These are phyloP conservation scores for Aurelia sp. DNA, from an alignment of 30 jellyfish, hydroid and myxozoan genomes.

Conservation along the genomic window DNA sequence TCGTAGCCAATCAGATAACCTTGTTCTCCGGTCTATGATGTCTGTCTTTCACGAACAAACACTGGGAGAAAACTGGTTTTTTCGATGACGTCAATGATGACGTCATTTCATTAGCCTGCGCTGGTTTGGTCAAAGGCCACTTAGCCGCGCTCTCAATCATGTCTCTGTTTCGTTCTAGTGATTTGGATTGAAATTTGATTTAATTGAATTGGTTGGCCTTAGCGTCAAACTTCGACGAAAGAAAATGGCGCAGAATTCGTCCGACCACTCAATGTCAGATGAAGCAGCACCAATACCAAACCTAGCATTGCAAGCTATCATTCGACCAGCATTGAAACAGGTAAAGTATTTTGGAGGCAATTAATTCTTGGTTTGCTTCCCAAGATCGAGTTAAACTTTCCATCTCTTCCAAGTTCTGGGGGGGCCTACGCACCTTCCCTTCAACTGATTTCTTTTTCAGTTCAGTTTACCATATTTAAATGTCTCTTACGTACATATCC, in stretches of 20 bases:
- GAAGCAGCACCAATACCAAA: constrained; percentile 93
- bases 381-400: too few species aligned
- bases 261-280: constrained; percentile 71
- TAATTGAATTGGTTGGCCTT: neutral
- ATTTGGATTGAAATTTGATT: neutral
- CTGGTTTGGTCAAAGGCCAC: too few species aligned
- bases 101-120: too few species aligned
- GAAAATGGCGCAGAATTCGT: constrained; percentile 91
- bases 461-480: too few species aligned
- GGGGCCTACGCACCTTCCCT: too few species aligned
- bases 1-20: constrained; percentile 25
- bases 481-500: too few species aligned
- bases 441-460: too few species aligned
- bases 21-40: constrained; percentile 35
- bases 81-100: neutral
- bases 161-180: neutral
- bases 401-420: too few species aligned
- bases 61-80: constrained; percentile 29
- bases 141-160: too few species aligned
- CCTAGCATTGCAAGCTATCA: constrained; percentile 94
- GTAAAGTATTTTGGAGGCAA: constrained; percentile 30
- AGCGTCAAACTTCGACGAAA: neutral
- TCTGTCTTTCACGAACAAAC: neutral
- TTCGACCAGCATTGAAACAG: constrained; percentile 92
- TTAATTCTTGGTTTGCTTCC: neutral